Base-by-base conservation (phyloP, 2,113 vertebrate genomes). In the Abramis brama region DNA sequence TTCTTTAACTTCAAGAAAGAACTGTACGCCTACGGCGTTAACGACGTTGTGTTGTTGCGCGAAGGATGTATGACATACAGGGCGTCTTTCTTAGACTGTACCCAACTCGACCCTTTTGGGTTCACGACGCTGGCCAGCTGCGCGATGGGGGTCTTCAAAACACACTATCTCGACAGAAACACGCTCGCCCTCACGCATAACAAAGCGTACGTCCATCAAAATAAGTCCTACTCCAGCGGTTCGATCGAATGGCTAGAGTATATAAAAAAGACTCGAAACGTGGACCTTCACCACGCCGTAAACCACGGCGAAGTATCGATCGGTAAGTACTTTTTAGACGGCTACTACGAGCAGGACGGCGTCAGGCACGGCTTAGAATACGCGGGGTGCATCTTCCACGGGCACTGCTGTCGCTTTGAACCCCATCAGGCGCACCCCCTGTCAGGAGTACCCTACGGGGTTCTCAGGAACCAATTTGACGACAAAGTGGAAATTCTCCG, bases 1-100 rank as follows among this genome's bases (percentile, higher is more conserved):
- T 45, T 8, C 8, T 45, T 45, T 45, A 0, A 11, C 45, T 8
- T 45, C 45, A 45, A 7, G 45, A 8, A 11, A 45, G 9, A 45
- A 8, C 45, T 45, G 45, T 2, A 45, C 9, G 45, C 2, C 0
- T 45, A 45, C 9, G 10, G 45, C 9, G 9, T 45, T 10, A 45
- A 45, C 7, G 45, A 45, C 9, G 10, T 45, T 2, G 9, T 45
- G 0, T 45, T 45, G 0, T 11, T 45, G 2, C 45, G 45, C 8
- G 10, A 45, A 11, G 45, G 36, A 1, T 39, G 36, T 0, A 39
- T 39, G 36, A 39, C 1, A 0, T 39, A 39, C 33, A 33, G 33
- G 0, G 0, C 0, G 33, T 33, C 33, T 4, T 33, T 7, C 36
- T 0, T 39, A 39, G 0, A 39, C 1, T 39, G 36, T 1, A 6